phyloP scores from a whole-genome alignment of 2,888 invertebrate species.

The Eulithis testata region DNA sequence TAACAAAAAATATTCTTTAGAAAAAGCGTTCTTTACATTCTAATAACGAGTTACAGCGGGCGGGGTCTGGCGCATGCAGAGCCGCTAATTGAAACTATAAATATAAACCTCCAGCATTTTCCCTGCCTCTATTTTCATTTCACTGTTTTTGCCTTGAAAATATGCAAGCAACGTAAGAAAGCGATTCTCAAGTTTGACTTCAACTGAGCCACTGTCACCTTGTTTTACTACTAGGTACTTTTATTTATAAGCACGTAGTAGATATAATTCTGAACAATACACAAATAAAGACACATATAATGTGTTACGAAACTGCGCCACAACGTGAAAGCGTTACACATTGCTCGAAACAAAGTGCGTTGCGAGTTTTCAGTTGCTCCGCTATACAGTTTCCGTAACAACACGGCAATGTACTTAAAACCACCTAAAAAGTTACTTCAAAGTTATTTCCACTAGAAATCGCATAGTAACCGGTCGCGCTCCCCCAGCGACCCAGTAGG shows the following conservation, averaged over 20 bases:
- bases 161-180: slow-evolving; percentile 50
- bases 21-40: slow-evolving; percentile 53
- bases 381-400: slow-evolving; percentile 49
- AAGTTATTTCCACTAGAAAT: slow-evolving; percentile 57
- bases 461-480: slow-evolving; percentile 52
- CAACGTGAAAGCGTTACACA: slow-evolving; percentile 27
- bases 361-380: slow-evolving; percentile 46
- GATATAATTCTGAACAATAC: slow-evolving; percentile 48
- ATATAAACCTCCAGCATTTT: slow-evolving; percentile 71
- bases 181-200: slow-evolving; percentile 48
- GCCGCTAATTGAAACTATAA: slow-evolving; percentile 81
- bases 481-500: slow-evolving; percentile 20
- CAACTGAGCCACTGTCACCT: slow-evolving; percentile 34
- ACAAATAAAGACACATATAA: slow-evolving; percentile 54
- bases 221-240: slow-evolving; percentile 24
- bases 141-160: slow-evolving; percentile 54
- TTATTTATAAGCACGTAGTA: slow-evolving; percentile 30
- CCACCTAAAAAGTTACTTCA: slow-evolving; percentile 62
- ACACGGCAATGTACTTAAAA: slow-evolving; percentile 69
- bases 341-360: slow-evolving; percentile 40
- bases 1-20: slow-evolving; percentile 43
- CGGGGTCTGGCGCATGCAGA: slow-evolving; percentile 63
- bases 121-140: slow-evolving; percentile 63
- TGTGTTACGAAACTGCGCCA: slow-evolving; percentile 44
- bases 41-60: slow-evolving; percentile 55